Percentiles rank a stretch among this genome's conserved stretches.
Conservation (phyloP, 2,888 invertebrate species). For the Cheilosia vulpina region DNA sequence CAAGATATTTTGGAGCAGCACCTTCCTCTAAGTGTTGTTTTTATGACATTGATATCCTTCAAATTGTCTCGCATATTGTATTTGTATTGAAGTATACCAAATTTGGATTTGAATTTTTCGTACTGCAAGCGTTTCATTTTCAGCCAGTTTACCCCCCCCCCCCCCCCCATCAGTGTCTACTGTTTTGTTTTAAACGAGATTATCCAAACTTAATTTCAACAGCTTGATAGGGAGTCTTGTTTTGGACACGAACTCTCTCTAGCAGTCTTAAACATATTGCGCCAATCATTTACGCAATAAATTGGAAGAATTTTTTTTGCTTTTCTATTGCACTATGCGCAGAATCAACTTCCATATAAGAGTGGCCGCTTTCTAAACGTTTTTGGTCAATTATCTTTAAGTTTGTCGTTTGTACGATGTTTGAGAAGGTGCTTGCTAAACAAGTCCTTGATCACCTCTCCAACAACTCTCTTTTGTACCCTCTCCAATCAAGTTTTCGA, state of each 20-base stretch:
- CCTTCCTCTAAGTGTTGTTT: too few species aligned
- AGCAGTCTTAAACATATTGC: slow-evolving; percentile 15
- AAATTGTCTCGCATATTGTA: too few species aligned
- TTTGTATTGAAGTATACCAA: too few species aligned
- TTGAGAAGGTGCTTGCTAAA: too few species aligned
- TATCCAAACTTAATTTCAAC: slow-evolving; percentile 22
- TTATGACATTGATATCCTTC: too few species aligned
- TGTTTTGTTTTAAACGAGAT: slow-evolving; percentile 12
- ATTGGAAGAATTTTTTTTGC: slow-evolving; percentile 20
- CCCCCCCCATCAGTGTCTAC: background rate
- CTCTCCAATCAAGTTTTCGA: too few species aligned
- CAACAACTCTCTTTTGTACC: too few species aligned
- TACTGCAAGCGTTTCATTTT: slow-evolving; percentile 27
- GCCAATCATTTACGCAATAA: too few species aligned
- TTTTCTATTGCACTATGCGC: slow-evolving; percentile 22
- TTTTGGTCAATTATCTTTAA: background rate
- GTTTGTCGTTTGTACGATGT: background rate
- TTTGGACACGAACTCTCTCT: slow-evolving; percentile 15
- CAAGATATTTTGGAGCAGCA: too few species aligned
- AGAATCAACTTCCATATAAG: slow-evolving; percentile 18
- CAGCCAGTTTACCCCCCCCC: slow-evolving; percentile 30
- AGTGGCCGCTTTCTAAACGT: background rate
- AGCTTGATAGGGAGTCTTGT: slow-evolving; percentile 11
- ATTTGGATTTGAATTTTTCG: slow-evolving; percentile 7
- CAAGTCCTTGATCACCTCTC: too few species aligned